Percentiles rank a stretch among this genome's conserved stretches.
Evolutionary conservation across 2,888 invertebrate species (phyloP).

Genomic region (Eudasyphora cyanicolor): DNA sequence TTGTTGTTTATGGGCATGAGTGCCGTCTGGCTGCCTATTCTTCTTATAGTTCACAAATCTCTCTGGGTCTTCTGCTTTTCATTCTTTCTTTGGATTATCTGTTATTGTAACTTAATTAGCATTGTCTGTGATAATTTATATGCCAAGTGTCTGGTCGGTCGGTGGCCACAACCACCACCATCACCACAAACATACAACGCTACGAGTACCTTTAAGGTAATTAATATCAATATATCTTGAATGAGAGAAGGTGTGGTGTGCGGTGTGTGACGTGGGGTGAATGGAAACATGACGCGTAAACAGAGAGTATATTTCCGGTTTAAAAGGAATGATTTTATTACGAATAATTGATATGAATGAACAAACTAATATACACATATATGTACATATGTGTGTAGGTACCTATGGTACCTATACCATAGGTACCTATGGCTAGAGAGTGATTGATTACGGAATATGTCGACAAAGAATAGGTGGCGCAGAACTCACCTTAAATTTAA

Average conservation of each 20-base stretch:
- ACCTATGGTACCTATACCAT: too few species aligned
- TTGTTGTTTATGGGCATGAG: background rate
- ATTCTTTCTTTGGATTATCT: background rate
- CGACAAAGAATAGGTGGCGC: background rate
- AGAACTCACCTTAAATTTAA: too few species aligned
- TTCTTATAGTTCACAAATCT: background rate
- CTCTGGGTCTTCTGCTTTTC: background rate
- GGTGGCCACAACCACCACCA: background rate
- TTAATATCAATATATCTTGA: background rate
- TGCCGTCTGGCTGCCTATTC: background rate
- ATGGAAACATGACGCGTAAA: background rate
- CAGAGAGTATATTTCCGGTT: background rate
- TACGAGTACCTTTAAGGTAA: background rate
- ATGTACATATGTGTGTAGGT: too few species aligned
- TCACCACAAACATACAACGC: too few species aligned
- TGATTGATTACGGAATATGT: background rate
- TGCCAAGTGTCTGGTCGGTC: background rate
- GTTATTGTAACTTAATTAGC: background rate
- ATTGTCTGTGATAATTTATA: constrained; percentile 1
- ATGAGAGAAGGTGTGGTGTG: background rate
- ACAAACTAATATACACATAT: too few species aligned
- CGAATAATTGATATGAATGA: background rate
- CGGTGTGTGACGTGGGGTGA: too few species aligned
- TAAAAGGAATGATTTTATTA: background rate
- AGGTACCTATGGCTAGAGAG: background rate